phyloP scores from a whole-genome alignment of 1,140 invertebrate genomes.

The Pachyrhynchus sulphureomaculatus region DNA sequence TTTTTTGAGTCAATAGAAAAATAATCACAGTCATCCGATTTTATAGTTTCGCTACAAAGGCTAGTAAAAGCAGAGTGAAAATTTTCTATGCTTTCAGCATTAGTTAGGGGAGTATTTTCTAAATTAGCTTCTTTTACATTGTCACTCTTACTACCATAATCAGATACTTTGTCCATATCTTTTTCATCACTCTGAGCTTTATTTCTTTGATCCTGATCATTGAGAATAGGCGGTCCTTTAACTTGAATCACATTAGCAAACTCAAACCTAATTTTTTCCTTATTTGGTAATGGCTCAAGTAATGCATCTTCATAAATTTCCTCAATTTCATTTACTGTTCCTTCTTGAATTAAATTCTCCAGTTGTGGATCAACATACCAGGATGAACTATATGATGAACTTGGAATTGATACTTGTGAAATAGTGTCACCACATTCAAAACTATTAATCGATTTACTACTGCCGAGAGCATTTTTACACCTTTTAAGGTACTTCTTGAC shows the following conservation, averaged over 20 bases:
- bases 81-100: conserved; percentile 9
- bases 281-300: not conserved
- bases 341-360: conserved; percentile 34
- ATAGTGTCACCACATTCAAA: conserved; percentile 35
- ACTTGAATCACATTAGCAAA: conserved; percentile 42
- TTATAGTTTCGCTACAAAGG: conserved; percentile 11
- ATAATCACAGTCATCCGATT: conserved; percentile 21
- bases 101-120: not conserved
- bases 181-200: not conserved
- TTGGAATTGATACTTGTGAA: conserved; percentile 12
- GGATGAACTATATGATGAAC: conserved; percentile 3
- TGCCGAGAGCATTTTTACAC: conserved; percentile 54
- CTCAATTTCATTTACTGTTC: conserved; percentile 41
- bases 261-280: conserved; percentile 21
- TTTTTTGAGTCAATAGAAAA: conserved; percentile 17
- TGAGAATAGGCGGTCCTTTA: conserved; percentile 11
- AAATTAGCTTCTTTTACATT: not conserved
- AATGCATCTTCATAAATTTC: conserved; percentile 40
- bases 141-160: not conserved
- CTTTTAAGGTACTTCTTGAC: conserved; percentile 56
- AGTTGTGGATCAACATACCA: conserved; percentile 36
- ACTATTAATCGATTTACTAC: conserved; percentile 27
- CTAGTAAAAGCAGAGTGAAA: conserved; percentile 26
- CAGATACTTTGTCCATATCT: not conserved
- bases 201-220: not conserved